These are phyloP conservation scores for Eubucco bourcierii DNA, from an alignment of 2,113 vertebrate genomes.

Conservation along the genomic window DNA sequence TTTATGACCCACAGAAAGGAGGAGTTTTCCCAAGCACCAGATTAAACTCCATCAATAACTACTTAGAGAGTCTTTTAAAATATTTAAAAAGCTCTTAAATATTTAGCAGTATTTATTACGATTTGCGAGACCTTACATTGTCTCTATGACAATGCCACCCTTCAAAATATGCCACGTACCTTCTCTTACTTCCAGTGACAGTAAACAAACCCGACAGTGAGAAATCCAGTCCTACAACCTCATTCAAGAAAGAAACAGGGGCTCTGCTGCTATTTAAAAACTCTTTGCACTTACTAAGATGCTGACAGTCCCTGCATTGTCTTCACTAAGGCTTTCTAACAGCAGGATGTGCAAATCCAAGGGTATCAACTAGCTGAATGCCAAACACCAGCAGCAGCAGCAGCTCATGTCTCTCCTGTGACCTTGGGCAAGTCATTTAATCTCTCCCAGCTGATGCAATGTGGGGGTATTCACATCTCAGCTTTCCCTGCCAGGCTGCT, in stretches of 20 bases:
- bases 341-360: neutral
- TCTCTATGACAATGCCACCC: constrained; percentile 24
- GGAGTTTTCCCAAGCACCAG: neutral
- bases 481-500: neutral
- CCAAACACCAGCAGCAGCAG: neutral
- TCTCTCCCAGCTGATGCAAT: neutral
- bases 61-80: constrained; percentile 45
- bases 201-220: neutral
- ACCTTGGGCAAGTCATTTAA: neutral
- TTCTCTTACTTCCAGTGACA: neutral
- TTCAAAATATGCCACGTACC: neutral
- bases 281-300: fast-evolving
- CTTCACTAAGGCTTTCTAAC: neutral
- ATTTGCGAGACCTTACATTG: neutral
- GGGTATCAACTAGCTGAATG: neutral
- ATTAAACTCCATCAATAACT: constrained; percentile 39
- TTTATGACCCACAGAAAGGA: neutral
- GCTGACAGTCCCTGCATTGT: neutral
- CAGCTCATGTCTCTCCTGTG: neutral
- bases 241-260: neutral
- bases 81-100: constrained; percentile 55
- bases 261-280: neutral
- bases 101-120: constrained; percentile 41
- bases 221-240: constrained; percentile 21
- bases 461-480: fast-evolving